Evolutionary conservation across 2,797 vertebrate species (phyloP).

Genomic region (Corythornis leucogaster): DNA sequence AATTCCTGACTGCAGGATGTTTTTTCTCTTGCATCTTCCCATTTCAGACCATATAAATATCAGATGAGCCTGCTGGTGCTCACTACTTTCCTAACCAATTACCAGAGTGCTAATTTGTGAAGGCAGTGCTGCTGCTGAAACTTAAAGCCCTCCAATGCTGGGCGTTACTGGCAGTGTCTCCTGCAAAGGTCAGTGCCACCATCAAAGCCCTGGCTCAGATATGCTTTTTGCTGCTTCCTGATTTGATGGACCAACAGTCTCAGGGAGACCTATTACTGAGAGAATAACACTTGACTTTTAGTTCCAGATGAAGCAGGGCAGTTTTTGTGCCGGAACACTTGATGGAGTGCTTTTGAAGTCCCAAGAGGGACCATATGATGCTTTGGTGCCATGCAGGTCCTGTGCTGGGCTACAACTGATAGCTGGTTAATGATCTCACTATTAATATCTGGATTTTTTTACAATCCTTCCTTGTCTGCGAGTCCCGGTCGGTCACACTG

Average conservation of each 20-base stretch:
- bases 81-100: background rate
- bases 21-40: background rate
- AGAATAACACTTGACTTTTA: background rate
- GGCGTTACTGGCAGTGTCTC: background rate
- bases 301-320: background rate
- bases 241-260: background rate
- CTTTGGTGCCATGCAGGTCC: background rate
- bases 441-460: background rate
- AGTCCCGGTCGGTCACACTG: fast-evolving
- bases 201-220: background rate
- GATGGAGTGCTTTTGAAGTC: background rate
- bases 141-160: background rate
- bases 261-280: background rate
- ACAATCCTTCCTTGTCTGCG: background rate
- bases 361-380: background rate
- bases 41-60: fast-evolving
- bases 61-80: background rate
- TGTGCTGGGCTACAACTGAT: background rate
- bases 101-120: background rate
- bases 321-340: background rate
- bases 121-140: background rate
- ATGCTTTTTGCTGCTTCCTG: background rate
- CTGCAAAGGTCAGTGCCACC: background rate
- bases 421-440: background rate
- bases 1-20: background rate